These are phyloP conservation scores for Gymnopithys bicolor DNA, from an alignment of 2,797 vertebrate species.

Conservation along the genomic window DNA sequence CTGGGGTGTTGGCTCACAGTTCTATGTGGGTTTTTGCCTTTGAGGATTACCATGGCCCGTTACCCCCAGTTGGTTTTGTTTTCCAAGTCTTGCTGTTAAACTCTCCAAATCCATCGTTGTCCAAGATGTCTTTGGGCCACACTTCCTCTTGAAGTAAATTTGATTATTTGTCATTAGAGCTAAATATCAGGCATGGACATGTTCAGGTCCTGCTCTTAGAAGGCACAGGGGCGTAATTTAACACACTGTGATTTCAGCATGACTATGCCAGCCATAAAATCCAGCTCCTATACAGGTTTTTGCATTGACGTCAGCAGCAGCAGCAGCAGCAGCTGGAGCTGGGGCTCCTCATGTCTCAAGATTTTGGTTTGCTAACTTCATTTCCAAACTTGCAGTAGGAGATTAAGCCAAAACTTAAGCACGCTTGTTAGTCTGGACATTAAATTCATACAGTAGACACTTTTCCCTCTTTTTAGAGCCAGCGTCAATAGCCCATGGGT, in stretches of 20 bases:
- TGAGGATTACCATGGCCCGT: not conserved
- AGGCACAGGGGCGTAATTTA: constrained; percentile 33
- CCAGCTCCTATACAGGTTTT: constrained; percentile 31
- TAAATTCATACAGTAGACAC: not conserved
- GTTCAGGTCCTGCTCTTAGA: not conserved
- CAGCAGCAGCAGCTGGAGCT: constrained; percentile 26
- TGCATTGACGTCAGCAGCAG: constrained; percentile 41
- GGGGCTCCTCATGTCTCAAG: not conserved
- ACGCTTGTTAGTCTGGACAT: not conserved
- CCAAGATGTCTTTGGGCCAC: not conserved
- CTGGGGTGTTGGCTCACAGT: not conserved
- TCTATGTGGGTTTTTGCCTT: not conserved
- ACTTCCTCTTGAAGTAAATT: not conserved
- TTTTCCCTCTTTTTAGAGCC: not conserved
- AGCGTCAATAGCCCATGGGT: fast-evolving
- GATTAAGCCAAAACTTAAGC: not conserved
- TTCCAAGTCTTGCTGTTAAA: not conserved
- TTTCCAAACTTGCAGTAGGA: constrained; percentile 1
- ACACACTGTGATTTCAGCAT: constrained; percentile 34
- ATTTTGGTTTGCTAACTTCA: not conserved
- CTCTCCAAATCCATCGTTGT: not conserved
- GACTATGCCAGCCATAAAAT: constrained; percentile 56
- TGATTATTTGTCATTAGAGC: constrained; percentile 25
- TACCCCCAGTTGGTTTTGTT: constrained; percentile 8
- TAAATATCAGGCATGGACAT: not conserved